A percentile compares a stretch with the other conserved stretches of the same genome.
Conservation (phyloP, 1,140 invertebrate genomes). For the Lepidurus arcticus region DNA sequence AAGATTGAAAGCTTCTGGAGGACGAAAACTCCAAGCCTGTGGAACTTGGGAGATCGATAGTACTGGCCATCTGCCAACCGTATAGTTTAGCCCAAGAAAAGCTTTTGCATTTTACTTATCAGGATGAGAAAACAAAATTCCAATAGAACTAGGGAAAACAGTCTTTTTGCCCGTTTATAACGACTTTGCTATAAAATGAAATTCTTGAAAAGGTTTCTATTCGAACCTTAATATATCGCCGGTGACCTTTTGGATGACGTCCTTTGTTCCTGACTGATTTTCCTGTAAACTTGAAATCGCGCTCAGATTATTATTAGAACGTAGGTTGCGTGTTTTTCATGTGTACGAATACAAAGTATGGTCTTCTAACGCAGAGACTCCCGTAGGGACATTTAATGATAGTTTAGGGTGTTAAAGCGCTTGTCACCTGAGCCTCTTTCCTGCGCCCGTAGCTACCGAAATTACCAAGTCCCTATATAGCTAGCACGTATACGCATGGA, state of each 20-base stretch:
- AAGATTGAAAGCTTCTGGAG: not conserved
- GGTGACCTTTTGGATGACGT: not conserved
- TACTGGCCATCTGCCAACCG: not conserved
- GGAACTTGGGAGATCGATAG: not conserved
- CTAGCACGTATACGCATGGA: not conserved
- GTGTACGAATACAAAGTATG: slow-evolving; percentile 1
- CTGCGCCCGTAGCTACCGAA: not conserved
- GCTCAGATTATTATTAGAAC: not conserved
- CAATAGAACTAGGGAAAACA: not conserved
- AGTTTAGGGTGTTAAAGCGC: slow-evolving; percentile 18
- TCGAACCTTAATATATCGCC: not conserved
- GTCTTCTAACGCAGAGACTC: not conserved
- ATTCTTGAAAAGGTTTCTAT: not conserved
- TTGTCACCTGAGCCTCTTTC: slow-evolving; percentile 1
- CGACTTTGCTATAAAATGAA: not conserved
- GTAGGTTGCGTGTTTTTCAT: not conserved
- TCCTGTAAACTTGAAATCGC: not conserved
- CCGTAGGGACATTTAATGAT: not conserved
- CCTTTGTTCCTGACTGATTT: not conserved
- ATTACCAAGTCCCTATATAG: not conserved
- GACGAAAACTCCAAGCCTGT: not conserved
- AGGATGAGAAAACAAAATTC: not conserved
- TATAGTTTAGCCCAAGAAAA: not conserved
- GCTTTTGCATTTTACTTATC: not conserved
- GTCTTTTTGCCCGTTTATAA: not conserved